Evolutionary conservation across 2,888 invertebrate genomes (phyloP).

Genomic region (Gymnocheta viridis): DNA sequence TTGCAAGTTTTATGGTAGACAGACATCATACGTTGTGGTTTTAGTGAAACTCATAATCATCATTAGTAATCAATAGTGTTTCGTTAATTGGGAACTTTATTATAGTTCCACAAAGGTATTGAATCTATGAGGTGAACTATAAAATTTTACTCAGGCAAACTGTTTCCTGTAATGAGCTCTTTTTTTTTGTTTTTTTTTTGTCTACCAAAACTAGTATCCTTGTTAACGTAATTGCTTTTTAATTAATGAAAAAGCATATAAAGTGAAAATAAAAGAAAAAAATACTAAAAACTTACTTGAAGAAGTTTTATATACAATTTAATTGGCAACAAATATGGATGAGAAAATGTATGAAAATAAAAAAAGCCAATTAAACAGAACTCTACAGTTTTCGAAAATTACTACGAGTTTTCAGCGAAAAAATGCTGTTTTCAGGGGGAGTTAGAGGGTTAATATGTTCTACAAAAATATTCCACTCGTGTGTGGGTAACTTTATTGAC

Average conservation of each 20-base stretch:
- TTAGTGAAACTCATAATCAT: not conserved
- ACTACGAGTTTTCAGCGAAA: too few species aligned
- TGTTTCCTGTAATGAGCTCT: not conserved
- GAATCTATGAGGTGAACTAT: not conserved
- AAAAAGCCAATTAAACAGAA: too few species aligned
- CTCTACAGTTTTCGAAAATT: too few species aligned
- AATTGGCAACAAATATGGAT: too few species aligned
- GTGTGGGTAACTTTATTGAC: too few species aligned
- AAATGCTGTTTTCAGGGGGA: too few species aligned
- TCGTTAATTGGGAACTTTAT: not conserved
- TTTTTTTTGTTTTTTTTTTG: not conserved
- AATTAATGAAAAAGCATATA: not conserved
- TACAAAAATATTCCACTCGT: too few species aligned
- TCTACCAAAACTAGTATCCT: not conserved
- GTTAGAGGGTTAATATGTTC: too few species aligned
- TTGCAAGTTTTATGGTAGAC: not conserved
- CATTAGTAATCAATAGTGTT: constrained; percentile 33
- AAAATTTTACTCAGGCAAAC: not conserved
- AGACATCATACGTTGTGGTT: not conserved
- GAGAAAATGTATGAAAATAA: too few species aligned
- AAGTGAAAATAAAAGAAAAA: not conserved
- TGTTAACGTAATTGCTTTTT: not conserved
- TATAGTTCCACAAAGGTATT: not conserved
- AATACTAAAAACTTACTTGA: too few species aligned
- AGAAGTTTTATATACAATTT: too few species aligned